Evolutionary conservation across 1,140 invertebrate species (phyloP).

Genomic region (Macrocentrus cingulum): DNA sequence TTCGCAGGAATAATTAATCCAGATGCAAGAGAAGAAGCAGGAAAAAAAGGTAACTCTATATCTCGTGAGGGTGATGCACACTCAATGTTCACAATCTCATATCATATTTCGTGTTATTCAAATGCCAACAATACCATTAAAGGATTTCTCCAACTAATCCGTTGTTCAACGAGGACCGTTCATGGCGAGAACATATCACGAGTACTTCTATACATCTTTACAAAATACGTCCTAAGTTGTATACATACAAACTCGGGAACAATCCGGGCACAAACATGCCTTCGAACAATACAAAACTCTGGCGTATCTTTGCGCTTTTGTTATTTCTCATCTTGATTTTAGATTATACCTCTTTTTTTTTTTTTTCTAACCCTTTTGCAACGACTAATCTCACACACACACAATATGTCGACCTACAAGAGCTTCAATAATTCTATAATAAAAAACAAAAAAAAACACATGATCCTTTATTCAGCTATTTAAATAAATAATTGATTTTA

Average conservation of each 20-base stretch:
- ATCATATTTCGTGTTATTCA: conserved; percentile 60
- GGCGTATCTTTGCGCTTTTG: conserved; percentile 39
- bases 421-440: too few species aligned
- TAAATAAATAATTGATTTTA: too few species aligned
- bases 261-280: conserved; percentile 11
- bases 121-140: conserved; percentile 59
- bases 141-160: conserved; percentile 53
- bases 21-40: conserved; percentile 28
- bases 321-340: conserved; percentile 38
- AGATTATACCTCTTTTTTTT: not conserved
- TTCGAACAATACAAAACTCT: conserved; percentile 17
- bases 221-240: conserved; percentile 12
- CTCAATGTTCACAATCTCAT: conserved; percentile 42
- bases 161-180: conserved; percentile 32
- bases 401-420: too few species aligned
- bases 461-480: too few species aligned
- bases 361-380: conserved; percentile 12
- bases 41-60: conserved; percentile 33
- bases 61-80: conserved; percentile 6
- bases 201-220: not conserved
- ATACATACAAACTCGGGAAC: not conserved
- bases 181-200: not conserved
- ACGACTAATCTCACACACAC: too few species aligned
- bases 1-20: conserved; percentile 46
- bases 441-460: too few species aligned